Percentiles rank a stretch among this genome's conserved stretches.
phyloP scores from a whole-genome alignment of 2,797 vertebrate species.

The Carcharodon carcharias region DNA sequence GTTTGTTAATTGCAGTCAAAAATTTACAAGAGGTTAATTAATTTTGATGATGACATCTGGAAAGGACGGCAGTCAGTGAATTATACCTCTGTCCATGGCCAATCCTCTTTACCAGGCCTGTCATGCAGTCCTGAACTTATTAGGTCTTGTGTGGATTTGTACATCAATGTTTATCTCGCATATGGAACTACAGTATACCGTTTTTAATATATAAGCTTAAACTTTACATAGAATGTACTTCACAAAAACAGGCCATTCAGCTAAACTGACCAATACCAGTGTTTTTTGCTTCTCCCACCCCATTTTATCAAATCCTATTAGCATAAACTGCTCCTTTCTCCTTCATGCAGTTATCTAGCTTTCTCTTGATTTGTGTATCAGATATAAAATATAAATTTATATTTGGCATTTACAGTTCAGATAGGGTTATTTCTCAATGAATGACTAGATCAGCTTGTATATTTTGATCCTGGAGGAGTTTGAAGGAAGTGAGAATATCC shows the following conservation, averaged over 20 bases:
- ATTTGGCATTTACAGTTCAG: background rate
- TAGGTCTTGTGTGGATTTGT: background rate
- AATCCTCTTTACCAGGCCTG: background rate
- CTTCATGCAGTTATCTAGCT: background rate
- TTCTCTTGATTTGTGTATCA: background rate
- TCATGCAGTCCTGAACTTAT: background rate
- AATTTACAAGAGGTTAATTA: background rate
- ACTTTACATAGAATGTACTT: background rate
- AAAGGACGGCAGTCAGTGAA: background rate
- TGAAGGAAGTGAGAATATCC: background rate
- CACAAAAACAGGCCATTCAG: background rate
- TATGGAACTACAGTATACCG: background rate
- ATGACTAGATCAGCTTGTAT: background rate
- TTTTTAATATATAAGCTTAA: background rate
- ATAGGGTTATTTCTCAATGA: background rate
- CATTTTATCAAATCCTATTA: background rate
- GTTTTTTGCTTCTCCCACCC: background rate
- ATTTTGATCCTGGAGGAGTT: background rate
- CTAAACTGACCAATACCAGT: background rate
- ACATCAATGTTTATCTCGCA: background rate
- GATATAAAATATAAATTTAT: background rate
- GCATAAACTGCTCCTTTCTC: background rate
- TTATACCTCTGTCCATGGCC: background rate
- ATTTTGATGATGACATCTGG: background rate
- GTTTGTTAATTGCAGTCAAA: background rate